Evolutionary conservation across 1,140 invertebrate genomes (phyloP).

Genomic region (Ditylenchus dipsaci): DNA sequence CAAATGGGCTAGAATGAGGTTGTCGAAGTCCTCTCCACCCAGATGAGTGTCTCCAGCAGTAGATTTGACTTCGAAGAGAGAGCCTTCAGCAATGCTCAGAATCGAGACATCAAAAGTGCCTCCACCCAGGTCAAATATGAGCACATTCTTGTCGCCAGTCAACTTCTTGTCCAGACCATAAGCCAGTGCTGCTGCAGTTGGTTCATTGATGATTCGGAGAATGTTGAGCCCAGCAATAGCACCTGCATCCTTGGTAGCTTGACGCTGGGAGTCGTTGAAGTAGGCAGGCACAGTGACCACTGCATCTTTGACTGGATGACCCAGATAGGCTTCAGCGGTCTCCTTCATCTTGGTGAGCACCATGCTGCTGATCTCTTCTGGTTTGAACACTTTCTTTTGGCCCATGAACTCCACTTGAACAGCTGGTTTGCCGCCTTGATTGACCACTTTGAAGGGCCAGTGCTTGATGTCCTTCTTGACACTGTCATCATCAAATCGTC

Average conservation of each 20-base stretch:
- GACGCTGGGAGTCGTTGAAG: constrained; percentile 63
- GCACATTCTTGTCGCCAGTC: constrained; percentile 61
- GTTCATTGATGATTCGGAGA: constrained; percentile 90
- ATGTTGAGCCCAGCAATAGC: constrained; percentile 77
- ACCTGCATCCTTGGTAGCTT: constrained; percentile 64
- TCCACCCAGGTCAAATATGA: constrained; percentile 80
- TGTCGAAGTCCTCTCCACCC: constrained; percentile 89
- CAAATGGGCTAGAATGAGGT: constrained; percentile 89
- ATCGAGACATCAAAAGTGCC: constrained; percentile 76
- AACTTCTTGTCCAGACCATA: constrained; percentile 76
- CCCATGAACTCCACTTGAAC: constrained; percentile 62
- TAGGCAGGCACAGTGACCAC: constrained; percentile 65
- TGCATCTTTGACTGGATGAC: constrained; percentile 74
- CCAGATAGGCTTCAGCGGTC: constrained; percentile 87
- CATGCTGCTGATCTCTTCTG: constrained; percentile 66
- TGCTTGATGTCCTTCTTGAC: constrained; percentile 68
- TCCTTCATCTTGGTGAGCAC: constrained; percentile 61
- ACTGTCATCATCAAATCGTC: constrained; percentile 71
- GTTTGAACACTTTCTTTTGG: constrained; percentile 63
- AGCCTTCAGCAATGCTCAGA: constrained; percentile 76
- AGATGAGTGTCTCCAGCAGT: constrained; percentile 61
- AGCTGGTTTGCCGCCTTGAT: constrained; percentile 57
- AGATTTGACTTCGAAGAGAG: constrained; percentile 80
- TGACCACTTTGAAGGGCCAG: constrained; percentile 63
- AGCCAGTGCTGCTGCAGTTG: constrained; percentile 80